Evolutionary conservation across 2,888 invertebrate species (phyloP), one percentile per base, ranked within the genome.

Genomic region (Chrysodeixis includens): DNA sequence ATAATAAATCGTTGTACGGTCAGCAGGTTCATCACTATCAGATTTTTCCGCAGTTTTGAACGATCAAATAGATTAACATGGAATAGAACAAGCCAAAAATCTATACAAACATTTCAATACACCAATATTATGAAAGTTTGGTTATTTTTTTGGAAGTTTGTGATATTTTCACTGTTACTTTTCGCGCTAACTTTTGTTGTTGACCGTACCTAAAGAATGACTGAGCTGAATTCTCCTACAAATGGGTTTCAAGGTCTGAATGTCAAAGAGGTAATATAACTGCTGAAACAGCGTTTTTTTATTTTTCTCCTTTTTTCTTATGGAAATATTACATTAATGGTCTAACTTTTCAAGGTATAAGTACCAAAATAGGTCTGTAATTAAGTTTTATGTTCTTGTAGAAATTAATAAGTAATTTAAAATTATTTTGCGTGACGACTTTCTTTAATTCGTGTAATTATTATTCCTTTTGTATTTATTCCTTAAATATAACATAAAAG

Each of bases 201-300:
- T 26, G 26, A 26, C 26, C 6, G 26, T 26, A 59, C 56, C 44
- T 64, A 56, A 66, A 32, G 20, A 72, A 69, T 64, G 66, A 76
- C 56, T 32, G 35, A 30, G 20, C 10, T 16, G 26, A 66, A 69
- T 66, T 63, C 53, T 61, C n/a, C 14, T 55, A 60, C 51, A 58
- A 56, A 56, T 18, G 32, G 40, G 53, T 58, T 67, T 67, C 60
- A 65, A 57, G 40, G 53, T 61, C 54, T 71, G 55, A 70, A 76
- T 70, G 64, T 58, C 74, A 67, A 58, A 75, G 46, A 63, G 55
- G 56, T 61, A 66, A 73, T 76, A 66, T 63, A 61, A 56, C 22
- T 30, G 30, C 59, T 62, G 64, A 72, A 65, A 61, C 69, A 66
- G 62, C 64, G 66, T 60, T 69, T 75, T 66, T 55, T 32, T 26